Evolutionary conservation across 2,888 invertebrate species (phyloP).

Genomic region (Polyommatus icarus): DNA sequence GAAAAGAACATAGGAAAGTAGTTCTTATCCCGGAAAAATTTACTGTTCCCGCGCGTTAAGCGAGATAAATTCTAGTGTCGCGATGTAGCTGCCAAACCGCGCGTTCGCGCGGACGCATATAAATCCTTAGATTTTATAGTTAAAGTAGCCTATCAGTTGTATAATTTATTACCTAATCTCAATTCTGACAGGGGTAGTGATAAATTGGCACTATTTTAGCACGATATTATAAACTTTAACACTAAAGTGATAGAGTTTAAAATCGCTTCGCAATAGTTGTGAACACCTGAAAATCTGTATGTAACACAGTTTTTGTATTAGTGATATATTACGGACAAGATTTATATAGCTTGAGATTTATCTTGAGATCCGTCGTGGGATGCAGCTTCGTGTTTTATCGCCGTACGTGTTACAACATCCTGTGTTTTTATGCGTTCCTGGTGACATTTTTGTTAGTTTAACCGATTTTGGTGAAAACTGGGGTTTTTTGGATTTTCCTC

Average conservation of each 20-base stretch:
- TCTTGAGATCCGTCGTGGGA: slow-evolving; percentile 5
- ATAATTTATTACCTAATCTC: slow-evolving; percentile 13
- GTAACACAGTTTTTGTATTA: slow-evolving; percentile 16
- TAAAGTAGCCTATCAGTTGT: background rate
- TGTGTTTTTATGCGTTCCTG: background rate
- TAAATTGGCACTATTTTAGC: background rate
- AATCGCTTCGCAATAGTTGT: background rate
- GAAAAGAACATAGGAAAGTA: too few species aligned
- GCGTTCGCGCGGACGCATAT: too few species aligned
- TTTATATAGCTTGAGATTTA: slow-evolving; percentile 10
- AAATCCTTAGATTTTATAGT: background rate
- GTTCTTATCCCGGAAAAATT: too few species aligned
- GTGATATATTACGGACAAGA: slow-evolving; percentile 15
- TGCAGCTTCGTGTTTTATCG: background rate
- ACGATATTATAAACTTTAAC: background rate
- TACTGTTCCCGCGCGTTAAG: too few species aligned
- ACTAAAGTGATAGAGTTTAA: background rate
- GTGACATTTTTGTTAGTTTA: background rate
- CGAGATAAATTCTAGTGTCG: too few species aligned
- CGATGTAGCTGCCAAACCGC: too few species aligned
- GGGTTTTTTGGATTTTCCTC: too few species aligned
- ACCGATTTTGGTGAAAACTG: background rate
- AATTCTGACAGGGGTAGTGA: slow-evolving; percentile 12
- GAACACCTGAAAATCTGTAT: slow-evolving; percentile 15
- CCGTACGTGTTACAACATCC: background rate